Evolutionary conservation across 2,888 invertebrate species (phyloP), one percentile per base, ranked within the genome.

Genomic region (Blastobasis lacticolella): DNA sequence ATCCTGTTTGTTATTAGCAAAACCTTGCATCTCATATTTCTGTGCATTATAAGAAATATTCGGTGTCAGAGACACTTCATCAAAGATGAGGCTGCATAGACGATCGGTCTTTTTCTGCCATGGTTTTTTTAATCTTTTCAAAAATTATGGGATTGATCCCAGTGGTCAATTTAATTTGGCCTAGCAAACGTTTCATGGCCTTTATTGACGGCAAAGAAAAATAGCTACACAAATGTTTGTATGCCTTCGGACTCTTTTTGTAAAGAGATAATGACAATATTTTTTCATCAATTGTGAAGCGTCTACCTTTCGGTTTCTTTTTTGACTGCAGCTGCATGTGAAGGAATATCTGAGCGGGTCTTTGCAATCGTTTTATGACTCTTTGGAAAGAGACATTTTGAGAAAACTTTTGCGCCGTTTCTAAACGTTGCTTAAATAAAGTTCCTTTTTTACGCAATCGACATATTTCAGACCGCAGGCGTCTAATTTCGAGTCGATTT

Each of bases 201-300:
- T 57, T 61, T n/a, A 41, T 10, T n/a, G 59, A 60, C 10, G 61
- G 60, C 36, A 61, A 47, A 6, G 54, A 49, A 48, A 61, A 64
- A 54, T 50, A 55, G 45, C 54, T 58, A 10, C 9, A n/a, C 10
- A 60, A 49, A 0, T 60, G 45, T 6, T 38, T 36, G 36, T 59
- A 62, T 6, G 54, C 41, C 43, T 57, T 62, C 9, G 59, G 60
- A 10, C 58, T 57, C 43, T 51, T 55, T 45, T 60, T 58, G 55
- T n/a, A n/a, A n/a, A n/a, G n/a, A n/a, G n/a, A 55, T 5, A 57
- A 38, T 5, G 51, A 41, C 43, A 57, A 38, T 10, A 55, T 42
- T 49, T 59, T 57, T 50, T 59, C 49, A 5, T 56, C 50, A 8
- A 50, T 37, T 5, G 53, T 52, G 36, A 56, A 59, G 4, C 56